Conservation (phyloP, 2,113 vertebrate genomes). For the Gobiocypris rarus region DNA sequence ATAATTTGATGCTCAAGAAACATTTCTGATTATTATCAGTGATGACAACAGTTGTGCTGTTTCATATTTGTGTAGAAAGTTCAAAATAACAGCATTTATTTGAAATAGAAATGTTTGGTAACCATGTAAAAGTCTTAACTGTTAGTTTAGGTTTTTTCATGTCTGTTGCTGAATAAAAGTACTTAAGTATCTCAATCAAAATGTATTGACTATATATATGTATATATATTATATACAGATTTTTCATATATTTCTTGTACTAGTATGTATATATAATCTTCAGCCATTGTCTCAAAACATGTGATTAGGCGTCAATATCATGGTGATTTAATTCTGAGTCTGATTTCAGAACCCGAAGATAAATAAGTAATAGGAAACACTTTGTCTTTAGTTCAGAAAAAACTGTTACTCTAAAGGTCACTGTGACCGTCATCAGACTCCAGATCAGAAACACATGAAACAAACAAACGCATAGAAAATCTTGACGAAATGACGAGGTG, state of each 20-base stretch:
- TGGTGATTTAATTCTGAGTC: neutral
- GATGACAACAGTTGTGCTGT: neutral
- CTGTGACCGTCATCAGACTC: neutral
- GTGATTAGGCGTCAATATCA: neutral
- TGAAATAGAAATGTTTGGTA: too few species aligned
- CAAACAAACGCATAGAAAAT: neutral
- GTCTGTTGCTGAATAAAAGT: too few species aligned
- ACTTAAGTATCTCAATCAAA: too few species aligned
- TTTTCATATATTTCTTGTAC: too few species aligned
- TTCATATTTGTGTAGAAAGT: too few species aligned
- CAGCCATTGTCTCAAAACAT: neutral
- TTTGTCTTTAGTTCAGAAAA: neutral
- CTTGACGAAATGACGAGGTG: neutral
- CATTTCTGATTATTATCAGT: neutral
- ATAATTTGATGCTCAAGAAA: neutral
- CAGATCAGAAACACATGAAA: neutral
- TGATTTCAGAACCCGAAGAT: neutral
- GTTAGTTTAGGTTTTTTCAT: too few species aligned
- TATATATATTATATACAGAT: too few species aligned
- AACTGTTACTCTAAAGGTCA: slow-evolving; percentile 1
- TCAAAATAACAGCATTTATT: too few species aligned
- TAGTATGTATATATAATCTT: too few species aligned
- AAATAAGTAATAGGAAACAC: neutral
- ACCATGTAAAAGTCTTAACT: too few species aligned
- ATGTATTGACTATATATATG: too few species aligned